Percentiles rank a stretch among this genome's conserved stretches.
Evolutionary conservation across 2,113 vertebrate genomes (phyloP).

Genomic region (Cercopithecus mona): DNA sequence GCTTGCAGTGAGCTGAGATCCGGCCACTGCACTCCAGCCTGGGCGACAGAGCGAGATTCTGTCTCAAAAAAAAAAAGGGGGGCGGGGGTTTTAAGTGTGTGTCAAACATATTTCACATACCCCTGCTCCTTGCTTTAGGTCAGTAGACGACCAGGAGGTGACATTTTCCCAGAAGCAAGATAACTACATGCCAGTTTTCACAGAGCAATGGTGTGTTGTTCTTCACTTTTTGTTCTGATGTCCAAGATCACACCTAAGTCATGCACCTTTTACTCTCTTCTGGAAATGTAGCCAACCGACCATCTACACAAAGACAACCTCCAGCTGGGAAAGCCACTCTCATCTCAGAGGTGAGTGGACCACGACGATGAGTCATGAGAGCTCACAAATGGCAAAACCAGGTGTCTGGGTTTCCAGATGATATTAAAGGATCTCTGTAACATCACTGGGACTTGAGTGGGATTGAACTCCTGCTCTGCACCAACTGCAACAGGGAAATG

Average conservation of each 20-base stretch:
- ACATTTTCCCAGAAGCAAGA: conserved; percentile 71
- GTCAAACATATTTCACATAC: conserved; percentile 65
- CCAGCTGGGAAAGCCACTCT: conserved; percentile 55
- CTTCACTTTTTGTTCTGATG: conserved; percentile 12
- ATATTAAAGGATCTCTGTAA: conserved; percentile 35
- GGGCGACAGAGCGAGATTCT: too few species aligned
- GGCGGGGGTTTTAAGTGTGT: conserved; percentile 7
- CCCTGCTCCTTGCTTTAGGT: conserved; percentile 60
- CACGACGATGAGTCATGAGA: conserved; percentile 10
- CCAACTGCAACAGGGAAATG: conserved; percentile 23
- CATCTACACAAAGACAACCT: conserved; percentile 56
- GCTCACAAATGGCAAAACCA: conserved; percentile 66
- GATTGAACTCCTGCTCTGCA: conserved; percentile 37
- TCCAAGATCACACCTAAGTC: conserved; percentile 53
- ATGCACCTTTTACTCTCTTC: conserved; percentile 33
- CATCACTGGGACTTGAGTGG: conserved; percentile 23
- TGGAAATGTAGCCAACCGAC: conserved; percentile 60
- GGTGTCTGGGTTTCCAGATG: conserved; percentile 34
- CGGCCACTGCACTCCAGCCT: too few species aligned
- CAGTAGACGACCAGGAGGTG: conserved; percentile 51
- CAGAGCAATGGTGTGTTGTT: conserved; percentile 45
- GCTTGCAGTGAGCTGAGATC: too few species aligned
- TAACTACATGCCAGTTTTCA: conserved; percentile 48
- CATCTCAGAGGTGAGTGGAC: conserved; percentile 45
- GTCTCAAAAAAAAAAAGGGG: too few species aligned